Evolutionary conservation across 2,888 invertebrate genomes (phyloP), one percentile per base, ranked within the genome.

Genomic region (Zhuqinia jingwanae): DNA sequence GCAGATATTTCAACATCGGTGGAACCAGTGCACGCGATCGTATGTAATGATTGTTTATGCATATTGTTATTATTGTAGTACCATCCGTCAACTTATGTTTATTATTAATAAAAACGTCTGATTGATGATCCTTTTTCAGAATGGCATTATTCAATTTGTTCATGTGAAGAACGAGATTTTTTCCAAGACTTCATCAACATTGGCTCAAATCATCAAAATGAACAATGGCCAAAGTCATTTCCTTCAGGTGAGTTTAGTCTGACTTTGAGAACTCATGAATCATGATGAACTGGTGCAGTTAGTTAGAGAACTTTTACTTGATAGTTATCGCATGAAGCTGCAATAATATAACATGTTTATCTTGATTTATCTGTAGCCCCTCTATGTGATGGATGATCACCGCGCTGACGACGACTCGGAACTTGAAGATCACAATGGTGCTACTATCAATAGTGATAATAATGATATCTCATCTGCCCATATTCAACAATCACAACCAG

Each of bases 121-220:
- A n/a, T n/a, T n/a, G n/a, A n/a, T n/a, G n/a, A n/a, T n/a, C n/a
- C n/a, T n/a, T 88, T 93, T 93, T 81, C 93, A 97, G 97, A 96
- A 96, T 91, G 95, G 96, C 88, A 93, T 96, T 91, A 95, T 97
- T 90, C 96, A 95, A 91, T 95, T 97, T 76, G 95, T 97, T 15
- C 97, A 97, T 92, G 95, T 97, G 89, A 95, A 95, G 91, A 97
- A 97, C 93, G 94, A 95, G 58, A 95, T 96, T 88, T 96, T 96
- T 92, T 95, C 95, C 50, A 93, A 96, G 91, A 95, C 96, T 75
- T 96, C 97, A 91, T 96, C 96, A 91, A 95, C 97, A 91, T 94
- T 97, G 90, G 96, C 96, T 68, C 97, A 97, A 93, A 97, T 96
- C 93, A 93, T 97, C 88, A 97, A 97, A 92, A 96, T 96, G 92